phyloP scores from a whole-genome alignment of 2,113 vertebrate genomes.

The Gobiocypris rarus region DNA sequence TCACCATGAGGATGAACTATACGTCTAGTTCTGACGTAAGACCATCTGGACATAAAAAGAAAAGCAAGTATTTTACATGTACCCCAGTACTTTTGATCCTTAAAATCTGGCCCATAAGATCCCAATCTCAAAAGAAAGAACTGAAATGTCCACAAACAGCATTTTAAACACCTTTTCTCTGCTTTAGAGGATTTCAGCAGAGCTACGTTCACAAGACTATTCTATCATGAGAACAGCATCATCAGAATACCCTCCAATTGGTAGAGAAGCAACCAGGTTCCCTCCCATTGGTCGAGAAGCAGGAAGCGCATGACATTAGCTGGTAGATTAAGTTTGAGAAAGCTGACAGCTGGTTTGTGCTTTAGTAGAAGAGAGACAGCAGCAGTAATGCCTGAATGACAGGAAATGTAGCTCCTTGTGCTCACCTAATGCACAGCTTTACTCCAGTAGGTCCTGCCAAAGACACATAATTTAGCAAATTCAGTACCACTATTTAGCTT shows the following conservation, averaged over 20 bases:
- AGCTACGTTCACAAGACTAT: slow-evolving; percentile 38
- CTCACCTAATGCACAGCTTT: slow-evolving; percentile 54
- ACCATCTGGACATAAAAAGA: slow-evolving; percentile 28
- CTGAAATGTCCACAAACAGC: not conserved
- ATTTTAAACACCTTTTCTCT: slow-evolving; percentile 27
- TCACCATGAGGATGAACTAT: not conserved
- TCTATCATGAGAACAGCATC: not conserved
- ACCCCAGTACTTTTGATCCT: not conserved
- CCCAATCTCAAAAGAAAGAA: not conserved
- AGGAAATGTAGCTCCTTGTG: slow-evolving; percentile 31
- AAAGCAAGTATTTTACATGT: slow-evolving; percentile 7
- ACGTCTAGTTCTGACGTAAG: not conserved
- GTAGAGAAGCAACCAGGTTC: slow-evolving; percentile 19
- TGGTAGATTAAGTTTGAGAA: slow-evolving; percentile 33
- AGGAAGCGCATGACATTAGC: slow-evolving; percentile 38
- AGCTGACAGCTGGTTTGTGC: slow-evolving; percentile 50
- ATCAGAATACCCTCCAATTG: not conserved
- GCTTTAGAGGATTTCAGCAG: not conserved
- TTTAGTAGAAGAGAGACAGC: slow-evolving; percentile 48
- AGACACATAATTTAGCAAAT: not conserved
- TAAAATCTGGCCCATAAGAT: not conserved
- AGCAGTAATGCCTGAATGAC: slow-evolving; percentile 43
- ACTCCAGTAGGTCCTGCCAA: slow-evolving; percentile 77
- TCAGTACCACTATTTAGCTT: not conserved
- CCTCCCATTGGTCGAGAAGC: slow-evolving; percentile 30